Evolutionary conservation across 2,113 vertebrate genomes (phyloP), one percentile per base, ranked within the genome.

Genomic region (Callionymus lyra): DNA sequence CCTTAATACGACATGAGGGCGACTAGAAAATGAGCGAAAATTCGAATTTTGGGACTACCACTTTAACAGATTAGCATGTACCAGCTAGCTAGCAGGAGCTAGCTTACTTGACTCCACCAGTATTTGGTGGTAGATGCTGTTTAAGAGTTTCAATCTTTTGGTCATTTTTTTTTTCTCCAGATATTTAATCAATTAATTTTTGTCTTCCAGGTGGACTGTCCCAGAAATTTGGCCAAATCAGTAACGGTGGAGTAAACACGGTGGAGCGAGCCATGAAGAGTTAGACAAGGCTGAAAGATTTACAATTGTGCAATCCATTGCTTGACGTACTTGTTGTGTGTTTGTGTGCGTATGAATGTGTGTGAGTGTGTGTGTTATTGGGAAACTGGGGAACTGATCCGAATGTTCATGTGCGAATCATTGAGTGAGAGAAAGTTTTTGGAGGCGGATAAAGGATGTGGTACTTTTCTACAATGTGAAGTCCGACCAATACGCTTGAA

Each of bases 221-320:
- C 94, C 71, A 87, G 94, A 79, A 98, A 96, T 68, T 75, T 98
- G 79, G 93, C 94, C 79, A 98, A 98, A 74, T 98, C 94, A 69
- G 94, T 98, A 53, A 98, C 94, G 0, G 93, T 97, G 72, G 93
- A 98, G 68, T 98, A 84, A 84, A 47, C 32, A 10, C 14, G 41
- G 10, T 12, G 32, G 8, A 31, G 12, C 45, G 41, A 61, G 16
- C 41, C 16, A 21, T 50, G 15, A 12, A 56, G 59, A 41, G 27
- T 32, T 56, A 44, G 31, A 47, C 35, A 39, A 56, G 44, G 16
- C 44, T 40, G 40, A 31, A 27, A 63, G 59, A 65, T 65, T 72
- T 66, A 54, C 45, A 75, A n/a, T n/a, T n/a, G 78, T 84, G 69
- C 77, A 83, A 83, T 79, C 70, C 50, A 49, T 13, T 58, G 46